Conservation (phyloP, 1,140 invertebrate genomes). For the Camponotus vicinus region DNA sequence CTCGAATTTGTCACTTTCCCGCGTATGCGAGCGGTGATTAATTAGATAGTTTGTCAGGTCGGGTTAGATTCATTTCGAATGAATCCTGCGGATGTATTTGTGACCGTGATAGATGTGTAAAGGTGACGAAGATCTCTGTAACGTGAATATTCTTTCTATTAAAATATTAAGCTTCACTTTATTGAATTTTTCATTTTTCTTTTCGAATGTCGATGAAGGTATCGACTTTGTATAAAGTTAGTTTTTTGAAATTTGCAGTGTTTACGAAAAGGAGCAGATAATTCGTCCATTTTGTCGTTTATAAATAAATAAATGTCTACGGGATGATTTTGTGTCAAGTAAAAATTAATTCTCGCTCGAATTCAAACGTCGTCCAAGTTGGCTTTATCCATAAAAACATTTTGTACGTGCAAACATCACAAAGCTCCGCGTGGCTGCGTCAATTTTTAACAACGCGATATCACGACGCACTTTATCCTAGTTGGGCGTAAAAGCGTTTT, state of each 20-base stretch:
- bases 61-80: too few species aligned
- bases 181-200: neutral
- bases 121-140: neutral
- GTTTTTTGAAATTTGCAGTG: neutral
- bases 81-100: neutral
- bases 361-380: neutral
- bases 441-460: slow-evolving; percentile 57
- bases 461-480: slow-evolving; percentile 54
- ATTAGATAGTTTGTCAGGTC: slow-evolving; percentile 5
- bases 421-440: slow-evolving; percentile 24
- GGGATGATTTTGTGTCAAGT: neutral
- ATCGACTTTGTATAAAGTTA: neutral
- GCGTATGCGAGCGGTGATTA: slow-evolving; percentile 34
- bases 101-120: neutral
- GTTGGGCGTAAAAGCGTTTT: slow-evolving; percentile 50
- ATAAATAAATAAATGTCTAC: neutral
- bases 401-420: slow-evolving; percentile 34
- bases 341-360: slow-evolving; percentile 12
- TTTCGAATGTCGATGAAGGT: too few species aligned
- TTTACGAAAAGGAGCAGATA: neutral
- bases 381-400: slow-evolving; percentile 29
- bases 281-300: neutral
- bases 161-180: neutral
- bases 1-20: slow-evolving; percentile 41
- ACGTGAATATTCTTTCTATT: neutral